These are phyloP conservation scores for Neuroterus valhalla DNA, from an alignment of 1,140 invertebrate species.

Conservation along the genomic window DNA sequence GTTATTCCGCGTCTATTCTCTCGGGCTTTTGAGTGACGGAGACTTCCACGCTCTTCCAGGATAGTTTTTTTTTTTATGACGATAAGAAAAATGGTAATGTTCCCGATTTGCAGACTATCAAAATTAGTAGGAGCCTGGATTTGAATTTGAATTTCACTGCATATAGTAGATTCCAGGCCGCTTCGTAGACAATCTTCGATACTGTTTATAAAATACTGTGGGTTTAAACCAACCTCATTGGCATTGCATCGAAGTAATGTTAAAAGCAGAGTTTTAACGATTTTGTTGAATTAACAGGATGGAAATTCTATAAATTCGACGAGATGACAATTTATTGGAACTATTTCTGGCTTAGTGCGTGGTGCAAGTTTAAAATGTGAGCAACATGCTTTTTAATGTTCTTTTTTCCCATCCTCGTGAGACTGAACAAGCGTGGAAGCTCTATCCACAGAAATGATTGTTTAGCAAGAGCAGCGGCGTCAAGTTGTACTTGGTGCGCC, in stretches of 20 bases:
- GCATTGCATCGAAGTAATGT: too few species aligned
- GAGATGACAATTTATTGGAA: neutral
- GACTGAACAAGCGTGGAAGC: conserved; percentile 3
- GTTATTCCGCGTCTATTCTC: conserved; percentile 6
- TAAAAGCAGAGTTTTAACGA: too few species aligned
- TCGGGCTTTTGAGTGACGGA: neutral
- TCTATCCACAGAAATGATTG: conserved; percentile 15
- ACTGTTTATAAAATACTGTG: too few species aligned
- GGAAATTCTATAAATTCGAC: neutral
- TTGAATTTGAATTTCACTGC: too few species aligned
- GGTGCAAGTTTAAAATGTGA: neutral
- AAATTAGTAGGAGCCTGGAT: neutral
- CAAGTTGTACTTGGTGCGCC: conserved; percentile 7
- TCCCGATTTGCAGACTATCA: neutral
- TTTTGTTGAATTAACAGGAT: neutral
- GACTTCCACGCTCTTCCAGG: neutral
- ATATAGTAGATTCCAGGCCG: too few species aligned
- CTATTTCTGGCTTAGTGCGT: neutral
- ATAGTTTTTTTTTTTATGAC: too few species aligned
- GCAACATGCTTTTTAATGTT: neutral
- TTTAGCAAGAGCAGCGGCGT: conserved; percentile 11
- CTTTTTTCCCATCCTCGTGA: conserved; percentile 7
- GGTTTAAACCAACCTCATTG: too few species aligned
- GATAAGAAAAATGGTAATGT: too few species aligned
- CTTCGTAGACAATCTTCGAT: too few species aligned